Base-by-base conservation (phyloP, 2,888 invertebrate genomes). In the Pandemis corylana region DNA sequence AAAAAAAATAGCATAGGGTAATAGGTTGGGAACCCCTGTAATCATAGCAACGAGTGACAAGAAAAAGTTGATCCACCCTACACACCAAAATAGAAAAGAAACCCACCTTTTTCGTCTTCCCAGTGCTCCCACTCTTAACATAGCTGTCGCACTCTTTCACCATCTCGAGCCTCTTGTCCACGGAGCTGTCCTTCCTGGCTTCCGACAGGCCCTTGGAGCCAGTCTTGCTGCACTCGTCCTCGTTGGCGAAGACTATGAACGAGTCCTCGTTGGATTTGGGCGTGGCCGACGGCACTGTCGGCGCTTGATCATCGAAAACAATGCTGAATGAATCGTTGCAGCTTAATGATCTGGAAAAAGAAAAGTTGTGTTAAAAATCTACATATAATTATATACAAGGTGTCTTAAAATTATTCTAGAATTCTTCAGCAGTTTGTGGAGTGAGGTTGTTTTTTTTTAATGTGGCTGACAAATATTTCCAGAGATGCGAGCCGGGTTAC, bases 291-390 rank as follows among this genome's bases (percentile, higher is more conserved):
- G 7, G 81, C 71, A 15, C n/a, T 20, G 84, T 85, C 0, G 85
- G 82, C 0, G 85, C 87, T 76, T 90, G 85, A 28, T 92, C 91
- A 28, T 92, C 91, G 81, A 94, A 94, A 0, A 92, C 85, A 73
- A 94, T 91, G 80, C 92, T 93, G 82, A 92, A 88, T 0, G 94
- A 95, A 62, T 94, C 94, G 80, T 90, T 94, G 85, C 93, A 93
- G 77, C 95, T 95, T 53, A 87, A 83, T 0, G 95, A 94, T 80
- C 94, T 93, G 80, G 12, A 46, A 64, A 12, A 4, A 64, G 10
- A n/a, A 41, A 7, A 12, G 2, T 42, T n/a, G 12, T 56, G 7
- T 3, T 9, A 2, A 53, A 53, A 46, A 46, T 12, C 10, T 12
- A 46, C 2, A 9, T 44, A 36, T 36, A 36, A 36, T 36, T 36